Evolutionary conservation across 1,140 invertebrate genomes (phyloP).

Genomic region (Bombus waltoni): DNA sequence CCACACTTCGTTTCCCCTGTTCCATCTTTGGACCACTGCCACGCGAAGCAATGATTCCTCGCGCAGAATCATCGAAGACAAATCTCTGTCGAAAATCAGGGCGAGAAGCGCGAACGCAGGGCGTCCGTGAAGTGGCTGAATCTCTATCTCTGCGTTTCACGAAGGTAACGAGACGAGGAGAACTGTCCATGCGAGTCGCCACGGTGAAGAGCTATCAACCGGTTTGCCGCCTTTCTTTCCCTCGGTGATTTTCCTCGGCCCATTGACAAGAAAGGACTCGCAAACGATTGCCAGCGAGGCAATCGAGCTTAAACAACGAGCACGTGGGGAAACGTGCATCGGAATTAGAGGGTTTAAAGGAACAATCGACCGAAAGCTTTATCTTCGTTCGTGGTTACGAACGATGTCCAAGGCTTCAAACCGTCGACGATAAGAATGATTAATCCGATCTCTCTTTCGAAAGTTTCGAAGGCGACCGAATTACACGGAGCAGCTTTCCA

Average conservation of each 20-base stretch:
- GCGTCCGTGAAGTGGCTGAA: background rate
- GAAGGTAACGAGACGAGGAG: constrained; percentile 34
- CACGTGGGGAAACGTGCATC: constrained; percentile 26
- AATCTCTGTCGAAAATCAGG: background rate
- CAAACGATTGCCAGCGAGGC: constrained; percentile 47
- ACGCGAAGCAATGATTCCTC: background rate
- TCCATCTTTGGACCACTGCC: background rate
- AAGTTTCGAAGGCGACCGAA: too few species aligned
- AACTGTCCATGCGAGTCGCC: constrained; percentile 21
- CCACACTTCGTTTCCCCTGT: background rate
- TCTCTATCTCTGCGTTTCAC: background rate
- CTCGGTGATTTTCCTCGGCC: constrained; percentile 43
- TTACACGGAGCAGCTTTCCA: background rate
- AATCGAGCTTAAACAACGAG: constrained; percentile 49
- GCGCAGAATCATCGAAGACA: background rate
- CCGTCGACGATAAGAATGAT: background rate
- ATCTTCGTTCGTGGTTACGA: constrained; percentile 6
- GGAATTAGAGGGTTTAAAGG: constrained; percentile 31
- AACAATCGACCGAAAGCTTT: constrained; percentile 14
- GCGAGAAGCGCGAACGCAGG: background rate
- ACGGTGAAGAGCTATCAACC: constrained; percentile 17
- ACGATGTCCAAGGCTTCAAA: background rate
- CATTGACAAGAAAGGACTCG: constrained; percentile 46
- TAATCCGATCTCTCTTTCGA: background rate
- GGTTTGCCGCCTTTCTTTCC: constrained; percentile 37